These are phyloP conservation scores for Murina feae DNA, from an alignment of 2,113 vertebrate species.

Conservation along the genomic window DNA sequence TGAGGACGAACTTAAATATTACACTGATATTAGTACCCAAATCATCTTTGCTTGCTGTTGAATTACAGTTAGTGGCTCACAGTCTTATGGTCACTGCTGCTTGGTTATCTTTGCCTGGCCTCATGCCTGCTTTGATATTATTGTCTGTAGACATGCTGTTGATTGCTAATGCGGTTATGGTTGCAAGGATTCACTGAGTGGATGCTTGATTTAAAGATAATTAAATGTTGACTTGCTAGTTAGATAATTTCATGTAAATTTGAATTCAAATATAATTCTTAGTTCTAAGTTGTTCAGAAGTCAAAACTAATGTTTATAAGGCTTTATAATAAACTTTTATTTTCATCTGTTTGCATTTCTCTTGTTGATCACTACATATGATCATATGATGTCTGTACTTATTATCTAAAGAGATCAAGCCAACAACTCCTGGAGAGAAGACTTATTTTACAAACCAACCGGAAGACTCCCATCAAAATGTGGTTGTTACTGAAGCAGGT, in stretches of 20 bases:
- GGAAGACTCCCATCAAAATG: conserved; percentile 80
- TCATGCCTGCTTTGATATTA: neutral
- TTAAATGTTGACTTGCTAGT: conserved; percentile 3
- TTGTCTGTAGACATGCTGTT: neutral
- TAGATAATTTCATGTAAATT: neutral
- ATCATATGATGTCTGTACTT: neutral
- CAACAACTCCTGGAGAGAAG: conserved; percentile 79
- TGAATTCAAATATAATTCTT: neutral
- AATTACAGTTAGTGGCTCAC: neutral
- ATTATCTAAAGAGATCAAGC: conserved; percentile 79
- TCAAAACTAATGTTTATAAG: neutral
- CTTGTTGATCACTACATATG: neutral
- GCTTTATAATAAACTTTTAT: neutral
- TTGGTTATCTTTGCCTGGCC: neutral
- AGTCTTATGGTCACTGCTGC: neutral
- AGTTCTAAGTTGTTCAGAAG: neutral
- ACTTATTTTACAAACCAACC: conserved; percentile 81
- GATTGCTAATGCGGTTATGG: neutral
- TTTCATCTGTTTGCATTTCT: neutral
- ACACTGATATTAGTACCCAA: neutral
- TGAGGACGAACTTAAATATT: neutral
- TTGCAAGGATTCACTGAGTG: neutral
- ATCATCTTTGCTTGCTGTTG: neutral
- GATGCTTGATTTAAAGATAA: neutral
- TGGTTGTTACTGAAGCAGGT: conserved; percentile 86